Conservation (phyloP, 37 sponge, comb jelly and placozoan genomes). For the Bolinopsis microptera region DNA sequence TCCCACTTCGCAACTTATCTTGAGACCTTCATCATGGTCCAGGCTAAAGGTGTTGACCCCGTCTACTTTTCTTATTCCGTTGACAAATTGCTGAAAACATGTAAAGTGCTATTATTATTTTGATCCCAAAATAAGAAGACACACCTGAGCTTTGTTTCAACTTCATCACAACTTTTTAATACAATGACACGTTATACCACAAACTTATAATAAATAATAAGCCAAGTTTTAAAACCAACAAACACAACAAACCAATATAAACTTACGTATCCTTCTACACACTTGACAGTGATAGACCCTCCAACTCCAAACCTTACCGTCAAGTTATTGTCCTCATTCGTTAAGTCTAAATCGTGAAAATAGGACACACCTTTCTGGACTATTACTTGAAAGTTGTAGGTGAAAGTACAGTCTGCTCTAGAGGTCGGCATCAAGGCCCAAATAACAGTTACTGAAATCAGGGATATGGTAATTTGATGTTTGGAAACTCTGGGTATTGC, state of each 20-base stretch:
- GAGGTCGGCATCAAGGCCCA: neutral
- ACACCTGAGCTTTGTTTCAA: too few species aligned
- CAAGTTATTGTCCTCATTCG: neutral
- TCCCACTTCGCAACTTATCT: neutral
- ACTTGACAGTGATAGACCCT: neutral
- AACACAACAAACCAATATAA: too few species aligned
- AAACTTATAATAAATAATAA: too few species aligned
- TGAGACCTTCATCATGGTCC: neutral
- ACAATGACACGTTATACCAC: too few species aligned
- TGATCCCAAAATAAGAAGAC: too few species aligned
- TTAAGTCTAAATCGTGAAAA: neutral
- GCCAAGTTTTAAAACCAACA: too few species aligned
- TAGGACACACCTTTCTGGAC: neutral
- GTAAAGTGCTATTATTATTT: too few species aligned
- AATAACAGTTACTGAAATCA: too few species aligned
- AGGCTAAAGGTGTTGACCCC: neutral
- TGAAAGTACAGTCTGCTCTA: neutral
- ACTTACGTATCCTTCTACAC: neutral
- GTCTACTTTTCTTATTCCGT: neutral
- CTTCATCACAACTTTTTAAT: too few species aligned
- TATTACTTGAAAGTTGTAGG: neutral
- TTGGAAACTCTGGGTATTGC: too few species aligned
- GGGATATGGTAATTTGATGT: too few species aligned
- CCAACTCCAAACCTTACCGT: neutral
- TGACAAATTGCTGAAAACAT: conserved; percentile 15